A percentile compares a stretch with the other conserved stretches of the same genome.
phyloP scores from a whole-genome alignment of 2,797 vertebrate genomes.

The Coccyzus lansbergi region DNA sequence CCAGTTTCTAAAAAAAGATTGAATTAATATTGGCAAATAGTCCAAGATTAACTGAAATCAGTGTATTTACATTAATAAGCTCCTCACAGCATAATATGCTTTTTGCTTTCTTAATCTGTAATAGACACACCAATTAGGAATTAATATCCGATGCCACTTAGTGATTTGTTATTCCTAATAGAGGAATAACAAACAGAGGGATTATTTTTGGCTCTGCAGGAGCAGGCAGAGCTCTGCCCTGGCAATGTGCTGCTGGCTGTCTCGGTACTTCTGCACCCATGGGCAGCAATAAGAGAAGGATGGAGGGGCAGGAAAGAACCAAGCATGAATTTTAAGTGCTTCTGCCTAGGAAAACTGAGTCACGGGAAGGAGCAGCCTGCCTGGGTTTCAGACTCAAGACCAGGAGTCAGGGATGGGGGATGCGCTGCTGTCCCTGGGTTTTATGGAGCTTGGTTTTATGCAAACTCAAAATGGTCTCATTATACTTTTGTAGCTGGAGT shows the following conservation, averaged over 20 bases:
- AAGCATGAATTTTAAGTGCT: neutral
- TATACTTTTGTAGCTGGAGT: neutral
- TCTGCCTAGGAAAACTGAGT: neutral
- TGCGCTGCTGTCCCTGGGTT: neutral
- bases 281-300: neutral
- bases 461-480: neutral
- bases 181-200: neutral
- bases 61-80: neutral
- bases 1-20: neutral
- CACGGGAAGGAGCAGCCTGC: neutral
- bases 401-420: neutral
- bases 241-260: accelerated
- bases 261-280: neutral
- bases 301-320: neutral
- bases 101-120: neutral
- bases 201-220: neutral
- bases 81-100: neutral
- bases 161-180: neutral
- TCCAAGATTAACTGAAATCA: neutral
- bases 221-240: neutral
- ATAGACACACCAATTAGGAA: neutral
- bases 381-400: neutral
- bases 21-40: neutral
- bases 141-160: neutral
- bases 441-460: neutral